A percentile compares a stretch with the other conserved stretches of the same genome.
Evolutionary conservation across 2,113 vertebrate species (phyloP).

Genomic region (Piliocolobus tephrosceles): DNA sequence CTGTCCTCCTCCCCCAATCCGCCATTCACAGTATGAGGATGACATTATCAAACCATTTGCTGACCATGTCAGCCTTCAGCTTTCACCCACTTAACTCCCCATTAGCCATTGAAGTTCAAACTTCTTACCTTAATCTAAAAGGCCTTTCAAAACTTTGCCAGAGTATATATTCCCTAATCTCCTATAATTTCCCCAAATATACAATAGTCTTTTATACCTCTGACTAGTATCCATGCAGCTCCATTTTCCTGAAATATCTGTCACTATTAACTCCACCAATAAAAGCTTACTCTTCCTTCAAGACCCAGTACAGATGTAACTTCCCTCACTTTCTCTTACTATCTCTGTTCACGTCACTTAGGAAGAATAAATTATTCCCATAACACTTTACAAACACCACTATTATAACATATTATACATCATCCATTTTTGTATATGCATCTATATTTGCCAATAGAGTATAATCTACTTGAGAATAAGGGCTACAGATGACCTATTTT

Average conservation of each 20-base stretch:
- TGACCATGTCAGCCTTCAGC: background rate
- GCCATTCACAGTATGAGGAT: background rate
- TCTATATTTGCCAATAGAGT: background rate
- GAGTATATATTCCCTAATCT: background rate
- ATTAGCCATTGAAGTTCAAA: background rate
- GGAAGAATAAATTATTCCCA: background rate
- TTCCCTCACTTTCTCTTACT: background rate
- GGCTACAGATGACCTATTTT: background rate
- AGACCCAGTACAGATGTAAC: background rate
- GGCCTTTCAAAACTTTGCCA: background rate
- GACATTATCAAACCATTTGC: background rate
- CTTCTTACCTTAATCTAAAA: background rate
- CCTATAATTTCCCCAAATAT: background rate
- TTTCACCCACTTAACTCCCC: background rate
- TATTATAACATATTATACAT: background rate
- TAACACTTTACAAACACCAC: background rate
- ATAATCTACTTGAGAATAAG: background rate
- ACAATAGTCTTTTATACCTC: background rate
- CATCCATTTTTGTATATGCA: background rate
- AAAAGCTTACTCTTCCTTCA: background rate
- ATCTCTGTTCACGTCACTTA: background rate
- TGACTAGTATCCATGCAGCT: background rate
- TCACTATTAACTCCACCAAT: background rate
- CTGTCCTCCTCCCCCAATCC: background rate
- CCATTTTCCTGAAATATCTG: background rate